Base-by-base conservation (phyloP, 2,113 vertebrate genomes). In the Galemys pyrenaicus region DNA sequence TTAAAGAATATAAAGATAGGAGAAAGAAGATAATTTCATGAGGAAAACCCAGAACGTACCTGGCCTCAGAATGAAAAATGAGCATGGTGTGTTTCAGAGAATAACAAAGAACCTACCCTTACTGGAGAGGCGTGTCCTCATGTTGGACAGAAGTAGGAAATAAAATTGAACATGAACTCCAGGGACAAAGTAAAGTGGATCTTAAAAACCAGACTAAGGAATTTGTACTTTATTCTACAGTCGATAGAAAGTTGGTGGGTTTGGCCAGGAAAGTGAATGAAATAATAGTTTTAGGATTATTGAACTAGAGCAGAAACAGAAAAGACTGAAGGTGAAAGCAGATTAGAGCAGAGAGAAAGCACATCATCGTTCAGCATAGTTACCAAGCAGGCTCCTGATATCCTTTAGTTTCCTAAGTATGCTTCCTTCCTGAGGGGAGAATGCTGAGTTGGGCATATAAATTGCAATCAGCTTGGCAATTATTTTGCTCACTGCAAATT, bases 401-500 rank as follows among this genome's bases (percentile, higher is more conserved):
- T 44, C 44, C 5, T 44, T 44, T 80, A 9, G 6, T 73, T 93
- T 95, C 91, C 30, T 86, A 79, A 78, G 44, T 51, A 49, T 65
- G n/a, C 37, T 81, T 91, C 30, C 39, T 80, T 93, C 70, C 71
- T 80, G 19, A 60, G 39, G 28, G 35, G n/a, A 26, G 60, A 74
- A 70, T 65, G 58, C 79, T 77, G 51, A 94, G 39, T 58, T 65
- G 74, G 56, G 9, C 60, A 16, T 80, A 37, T 80, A 75, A 92
- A 87, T 32, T 81, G 41, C 67, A 89, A 22, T 74, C 81, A 87
- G 22, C 41, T n/a, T 82, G 71, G 60, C 28, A 87, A 79, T 93
- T 80, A 75, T 90, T 92, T 92, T 96, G 91, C 56, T 90, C 37
- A 13, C 49, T 95, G 62, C 85, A 87, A 94, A 67, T 91, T 28